Conservation (phyloP, 2,888 invertebrate genomes). For the Thera obeliscata region DNA sequence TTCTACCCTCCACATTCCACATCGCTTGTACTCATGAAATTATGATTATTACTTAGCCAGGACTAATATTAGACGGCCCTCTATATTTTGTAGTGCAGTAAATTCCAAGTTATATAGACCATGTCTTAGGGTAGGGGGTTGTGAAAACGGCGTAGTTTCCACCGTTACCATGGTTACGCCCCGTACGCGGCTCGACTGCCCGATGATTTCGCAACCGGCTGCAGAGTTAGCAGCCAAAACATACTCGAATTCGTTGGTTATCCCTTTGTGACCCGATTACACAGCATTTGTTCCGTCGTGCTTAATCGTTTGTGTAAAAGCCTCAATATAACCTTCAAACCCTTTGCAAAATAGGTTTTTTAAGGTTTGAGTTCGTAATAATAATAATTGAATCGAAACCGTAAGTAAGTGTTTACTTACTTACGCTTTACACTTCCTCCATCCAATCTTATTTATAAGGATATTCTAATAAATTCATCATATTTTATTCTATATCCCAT, state of each 20-base stretch:
- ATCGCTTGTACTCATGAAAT: conserved; percentile 18
- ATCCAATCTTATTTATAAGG: conserved; percentile 33
- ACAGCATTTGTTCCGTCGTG: conserved; percentile 54
- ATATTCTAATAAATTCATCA: conserved; percentile 52
- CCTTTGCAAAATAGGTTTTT: conserved; percentile 45
- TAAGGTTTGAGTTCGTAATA: background rate
- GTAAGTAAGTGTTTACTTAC: conserved; percentile 40
- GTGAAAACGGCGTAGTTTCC: conserved; percentile 77
- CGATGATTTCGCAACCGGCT: conserved; percentile 57
- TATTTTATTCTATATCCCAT: conserved; percentile 54
- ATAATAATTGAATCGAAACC: conserved; percentile 18
- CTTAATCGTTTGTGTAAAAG: conserved; percentile 57
- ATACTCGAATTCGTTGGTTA: conserved; percentile 57
- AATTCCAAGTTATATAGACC: conserved; percentile 43
- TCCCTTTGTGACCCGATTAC: conserved; percentile 60
- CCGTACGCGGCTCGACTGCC: conserved; percentile 63
- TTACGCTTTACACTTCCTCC: conserved; percentile 47
- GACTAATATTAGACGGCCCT: conserved; percentile 42
- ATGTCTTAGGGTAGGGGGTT: conserved; percentile 52
- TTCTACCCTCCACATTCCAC: conserved; percentile 2
- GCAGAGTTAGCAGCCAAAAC: conserved; percentile 64
- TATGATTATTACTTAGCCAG: conserved; percentile 26
- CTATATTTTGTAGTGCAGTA: conserved; percentile 49
- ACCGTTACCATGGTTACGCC: conserved; percentile 77
- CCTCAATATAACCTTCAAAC: conserved; percentile 44